Evolutionary conservation across 2,113 vertebrate species (phyloP), one percentile per base, ranked within the genome.

Genomic region (Rhinolophus sinicus): DNA sequence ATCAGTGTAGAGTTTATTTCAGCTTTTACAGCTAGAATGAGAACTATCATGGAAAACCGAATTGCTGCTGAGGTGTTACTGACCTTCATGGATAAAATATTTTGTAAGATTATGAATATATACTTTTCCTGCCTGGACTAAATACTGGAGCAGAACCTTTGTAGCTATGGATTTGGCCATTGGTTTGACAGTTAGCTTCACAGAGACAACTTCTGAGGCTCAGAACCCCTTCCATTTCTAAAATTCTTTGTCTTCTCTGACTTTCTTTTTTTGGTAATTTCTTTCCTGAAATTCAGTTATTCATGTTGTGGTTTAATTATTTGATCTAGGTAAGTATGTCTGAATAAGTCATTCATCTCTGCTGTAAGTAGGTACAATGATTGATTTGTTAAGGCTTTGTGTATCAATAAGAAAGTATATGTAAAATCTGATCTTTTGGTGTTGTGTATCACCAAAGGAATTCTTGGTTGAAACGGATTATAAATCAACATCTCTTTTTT

Each of bases 331-430:
- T 65, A 98, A n/a, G 89, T 84, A 76, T 88, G 58, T 94, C 92
- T 73, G 70, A 94, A 76, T 65, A 89, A 96, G 84, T 50, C 96
- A 86, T 98, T 98, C 89, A 86, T 91, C 96, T 98, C 94, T 96
- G 86, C 83, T 7, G 0, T 82, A 88, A 90, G 47, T 90, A 22
- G 64, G 80, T 84, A 88, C 56, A 81, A 28, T 89, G 90, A 92
- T 82, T 77, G 81, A 92, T 98, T 95, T 96, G 95, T 96, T 95
- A 52, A 72, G 21, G 75, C 16, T 94, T 95, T 75, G 52, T 87
- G n/a, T 90, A 93, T 90, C 93, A 94, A 0, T 96, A 83, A 9
- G 13, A 95, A 88, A 97, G 54, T 4, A 6, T 87, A 95, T 75
- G 35, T 70, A 47, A 96, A 95, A 54, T 97, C 73, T 78, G 33